phyloP scores from a whole-genome alignment of 2,113 vertebrate species.

The Oreochromis tanganicae region DNA sequence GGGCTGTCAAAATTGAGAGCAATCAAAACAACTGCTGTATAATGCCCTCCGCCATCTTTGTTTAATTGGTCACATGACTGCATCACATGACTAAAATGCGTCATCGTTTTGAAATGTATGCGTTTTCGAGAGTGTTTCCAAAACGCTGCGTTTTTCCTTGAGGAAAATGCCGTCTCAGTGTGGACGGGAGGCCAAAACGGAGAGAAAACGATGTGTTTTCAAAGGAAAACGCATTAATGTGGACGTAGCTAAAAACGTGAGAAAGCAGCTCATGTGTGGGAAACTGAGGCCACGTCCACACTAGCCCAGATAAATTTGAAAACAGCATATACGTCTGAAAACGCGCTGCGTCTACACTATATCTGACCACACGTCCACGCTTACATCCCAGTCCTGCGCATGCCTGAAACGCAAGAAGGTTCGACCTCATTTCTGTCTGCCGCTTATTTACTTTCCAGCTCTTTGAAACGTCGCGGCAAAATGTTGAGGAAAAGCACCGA shows the following conservation, averaged over 20 bases:
- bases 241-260: background rate
- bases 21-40: no score
- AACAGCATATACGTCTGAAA: background rate
- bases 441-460: background rate
- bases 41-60: no score
- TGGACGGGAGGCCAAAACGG: background rate
- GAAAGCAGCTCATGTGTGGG: background rate
- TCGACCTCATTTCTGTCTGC: background rate
- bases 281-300: accelerated
- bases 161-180: background rate
- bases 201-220: accelerated
- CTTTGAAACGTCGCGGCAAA: background rate
- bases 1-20: no score
- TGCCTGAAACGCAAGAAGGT: accelerated
- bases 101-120: no score
- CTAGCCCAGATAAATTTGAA: background rate
- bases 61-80: no score
- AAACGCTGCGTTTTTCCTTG: no score
- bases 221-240: background rate
- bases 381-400: background rate
- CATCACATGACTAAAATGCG: no score
- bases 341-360: accelerated
- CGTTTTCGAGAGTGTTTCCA: no score
- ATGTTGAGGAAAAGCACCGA: accelerated
- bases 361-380: no score